Evolutionary conservation across 2,888 invertebrate genomes (phyloP), one percentile per base, ranked within the genome.

Genomic region (Protodeltote pygarga): DNA sequence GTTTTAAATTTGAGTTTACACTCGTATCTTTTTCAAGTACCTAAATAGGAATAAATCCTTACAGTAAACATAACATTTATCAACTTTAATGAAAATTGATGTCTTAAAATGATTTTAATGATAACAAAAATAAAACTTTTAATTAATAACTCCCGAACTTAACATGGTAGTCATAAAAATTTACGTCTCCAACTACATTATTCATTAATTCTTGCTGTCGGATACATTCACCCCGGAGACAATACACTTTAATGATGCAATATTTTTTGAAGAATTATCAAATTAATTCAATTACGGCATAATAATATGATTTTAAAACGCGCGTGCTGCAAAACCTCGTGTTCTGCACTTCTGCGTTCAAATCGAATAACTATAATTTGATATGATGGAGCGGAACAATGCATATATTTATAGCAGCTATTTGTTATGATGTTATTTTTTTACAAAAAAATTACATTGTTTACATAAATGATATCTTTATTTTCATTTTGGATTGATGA

Each of bases 241-340:
- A 65, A 48, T 48, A 53, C 62, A 40, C 41, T 42, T 39, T 50
- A 66, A 58, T 46, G 46, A 50, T 29, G 50, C 40, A 37, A 51
- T 57, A 65, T 61, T 65, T 60, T 53, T 50, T 44, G n/a, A 53
- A 53, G 53, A 60, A 64, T 68, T 64, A 64, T 65, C 44, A 47
- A 68, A 65, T 66, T 66, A 55, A 68, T 67, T 61, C 62, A 62
- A 54, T 65, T 54, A 48, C 38, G 33, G 15, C 44, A 57, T 54
- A 61, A 68, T 61, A 35, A 65, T 54, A 57, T 60, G 51, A 61
- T 41, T 63, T 65, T 55, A 14, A 25, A 40, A 34, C 37, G 40
- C 40, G n/a, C n/a, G n/a, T n/a, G n/a, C 47, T 28, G 40, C 32
- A 5, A 15, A 31, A 17, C 9, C 35, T 19, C 34, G 14, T 35